Evolutionary conservation across 2,888 invertebrate genomes (phyloP).

Genomic region (Euproctis similis): DNA sequence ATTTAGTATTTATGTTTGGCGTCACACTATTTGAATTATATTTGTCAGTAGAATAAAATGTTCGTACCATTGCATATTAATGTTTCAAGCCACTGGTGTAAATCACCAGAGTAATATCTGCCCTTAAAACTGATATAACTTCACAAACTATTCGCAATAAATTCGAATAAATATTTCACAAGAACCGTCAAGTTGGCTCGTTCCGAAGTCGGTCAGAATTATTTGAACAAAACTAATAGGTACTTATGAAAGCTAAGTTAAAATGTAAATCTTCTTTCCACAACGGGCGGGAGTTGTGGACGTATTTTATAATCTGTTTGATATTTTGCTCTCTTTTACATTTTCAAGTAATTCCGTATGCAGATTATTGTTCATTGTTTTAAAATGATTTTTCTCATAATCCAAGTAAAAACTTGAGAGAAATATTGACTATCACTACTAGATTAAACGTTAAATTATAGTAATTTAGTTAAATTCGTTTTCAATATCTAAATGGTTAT

Average conservation of each 20-base stretch:
- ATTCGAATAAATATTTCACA: constrained; percentile 52
- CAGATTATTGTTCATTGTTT: too few relatives aligned
- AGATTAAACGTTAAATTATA: too few relatives aligned
- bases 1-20: too few relatives aligned
- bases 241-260: constrained; percentile 61
- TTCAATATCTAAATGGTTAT: too few relatives aligned
- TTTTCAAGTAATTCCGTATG: too few relatives aligned
- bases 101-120: constrained; percentile 20
- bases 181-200: constrained; percentile 50
- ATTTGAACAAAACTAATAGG: constrained; percentile 60
- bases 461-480: too few relatives aligned
- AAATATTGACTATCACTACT: too few relatives aligned
- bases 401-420: too few relatives aligned
- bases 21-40: too few relatives aligned
- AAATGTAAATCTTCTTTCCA: constrained; percentile 64
- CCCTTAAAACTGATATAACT: constrained; percentile 33
- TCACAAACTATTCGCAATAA: constrained; percentile 44
- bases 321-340: too few relatives aligned
- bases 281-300: constrained; percentile 41
- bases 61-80: constrained; percentile 20
- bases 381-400: too few relatives aligned
- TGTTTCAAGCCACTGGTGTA: constrained; percentile 25
- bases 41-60: constrained; percentile 19
- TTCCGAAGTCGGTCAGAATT: constrained; percentile 46
- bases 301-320: constrained; percentile 43